Base-by-base conservation (phyloP, 2,113 vertebrate species). In the Myrmecobius fasciatus region DNA sequence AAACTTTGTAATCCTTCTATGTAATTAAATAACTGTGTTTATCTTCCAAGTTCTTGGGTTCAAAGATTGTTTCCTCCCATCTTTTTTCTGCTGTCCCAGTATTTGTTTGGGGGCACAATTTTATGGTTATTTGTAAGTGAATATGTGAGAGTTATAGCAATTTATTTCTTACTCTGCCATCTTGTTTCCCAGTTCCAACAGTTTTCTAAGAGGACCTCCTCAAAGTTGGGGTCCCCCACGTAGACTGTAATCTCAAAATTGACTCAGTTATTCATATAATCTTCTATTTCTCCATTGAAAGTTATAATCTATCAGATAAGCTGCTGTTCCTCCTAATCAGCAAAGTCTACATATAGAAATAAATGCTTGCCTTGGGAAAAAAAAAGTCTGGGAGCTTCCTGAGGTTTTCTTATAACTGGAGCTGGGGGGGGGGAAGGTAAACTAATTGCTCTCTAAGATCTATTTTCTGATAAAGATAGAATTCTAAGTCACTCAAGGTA, bases 191-290 rank as follows among this genome's bases (percentile, higher is more conserved):
- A 9, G 28, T 12, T 17, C 12, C 31, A 67, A 67, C 11, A 67
- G 12, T 36, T 26, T 67, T 17, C 56, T 36, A 67, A 67, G 60
- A 36, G 31, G 60, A 11, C 99, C 43, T 99, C 99, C 95, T 99
- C 99, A 95, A 99, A 99, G 49, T 83, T 97, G 89, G 97, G 98
- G 5, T 99, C 99, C 99, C 99, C 99, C 10, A 99, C 99, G 96
- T 99, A 99, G 36, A 99, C 98, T 0, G 99, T 99, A 97, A 99
- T 98, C 91, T 99, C 99, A 93, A 99, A 99, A 97, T 99, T 99
- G 83, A 99, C 99, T 91, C 98, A 98, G 83, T 99, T 99, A 0
- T 98, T 99, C 99, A 99, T 99, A 95, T 99, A 99, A 91, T 99
- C 99, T 97, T 99, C 99, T 0, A 99, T 98, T 46, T 96, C 97